A percentile compares a stretch with the other conserved stretches of the same genome.
Conservation (phyloP, 2,888 invertebrate genomes). For the Hyalella azteca region DNA sequence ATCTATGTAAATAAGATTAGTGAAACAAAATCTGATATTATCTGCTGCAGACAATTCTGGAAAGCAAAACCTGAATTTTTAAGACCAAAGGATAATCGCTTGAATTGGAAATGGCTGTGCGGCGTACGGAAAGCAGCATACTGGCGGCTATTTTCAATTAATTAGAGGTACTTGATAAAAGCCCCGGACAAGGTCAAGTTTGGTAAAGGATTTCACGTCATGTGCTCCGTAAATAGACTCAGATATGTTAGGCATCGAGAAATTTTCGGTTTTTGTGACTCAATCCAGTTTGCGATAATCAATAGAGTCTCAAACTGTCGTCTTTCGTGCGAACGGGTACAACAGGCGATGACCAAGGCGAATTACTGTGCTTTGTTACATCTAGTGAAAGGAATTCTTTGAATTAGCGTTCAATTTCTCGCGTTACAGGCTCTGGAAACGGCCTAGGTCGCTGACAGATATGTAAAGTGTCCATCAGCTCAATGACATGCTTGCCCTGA, state of each 20-base stretch:
- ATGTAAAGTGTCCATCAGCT: neutral
- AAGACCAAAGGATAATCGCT: neutral
- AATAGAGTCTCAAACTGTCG: neutral
- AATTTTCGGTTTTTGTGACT: neutral
- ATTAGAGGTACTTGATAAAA: neutral
- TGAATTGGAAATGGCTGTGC: neutral
- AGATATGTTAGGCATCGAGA: neutral
- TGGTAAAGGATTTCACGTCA: neutral
- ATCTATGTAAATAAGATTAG: neutral
- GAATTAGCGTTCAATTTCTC: neutral
- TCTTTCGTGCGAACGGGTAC: neutral
- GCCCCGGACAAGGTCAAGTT: neutral
- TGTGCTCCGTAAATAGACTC: neutral
- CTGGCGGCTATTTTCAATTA: neutral
- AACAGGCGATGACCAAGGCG: neutral
- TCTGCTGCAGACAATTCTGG: neutral
- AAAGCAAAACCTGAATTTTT: neutral
- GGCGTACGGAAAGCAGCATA: neutral
- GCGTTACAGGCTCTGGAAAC: neutral
- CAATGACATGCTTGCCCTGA: neutral
- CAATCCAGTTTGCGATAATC: constrained; percentile 1
- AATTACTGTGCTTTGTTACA: neutral
- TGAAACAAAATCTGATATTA: neutral
- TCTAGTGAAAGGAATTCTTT: neutral
- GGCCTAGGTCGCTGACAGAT: neutral